A percentile compares a stretch with the other conserved stretches of the same genome.
Conservation (phyloP, 2,797 vertebrate genomes). For the Myioborus miniatus region DNA sequence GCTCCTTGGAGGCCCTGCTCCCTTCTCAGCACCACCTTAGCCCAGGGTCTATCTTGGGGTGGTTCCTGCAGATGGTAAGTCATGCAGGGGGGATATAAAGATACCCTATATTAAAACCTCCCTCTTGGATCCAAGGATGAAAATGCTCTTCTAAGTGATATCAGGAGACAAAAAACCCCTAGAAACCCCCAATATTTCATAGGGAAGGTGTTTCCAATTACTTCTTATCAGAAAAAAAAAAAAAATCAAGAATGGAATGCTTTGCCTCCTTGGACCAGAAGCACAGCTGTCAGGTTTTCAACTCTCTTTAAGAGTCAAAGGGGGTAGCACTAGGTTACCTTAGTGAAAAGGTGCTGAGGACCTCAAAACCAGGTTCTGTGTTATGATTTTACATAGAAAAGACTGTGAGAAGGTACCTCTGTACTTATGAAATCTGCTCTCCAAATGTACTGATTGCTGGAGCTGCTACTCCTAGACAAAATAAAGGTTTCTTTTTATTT, state of each 20-base stretch:
- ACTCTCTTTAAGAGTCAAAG: neutral
- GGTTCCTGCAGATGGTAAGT: neutral
- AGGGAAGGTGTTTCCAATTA: neutral
- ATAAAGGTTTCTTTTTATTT: neutral
- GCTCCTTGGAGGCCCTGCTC: neutral
- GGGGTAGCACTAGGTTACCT: neutral
- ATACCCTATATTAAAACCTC: neutral
- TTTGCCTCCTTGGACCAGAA: neutral
- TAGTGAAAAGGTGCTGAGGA: neutral
- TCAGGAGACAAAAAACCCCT: accelerated
- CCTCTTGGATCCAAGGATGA: neutral
- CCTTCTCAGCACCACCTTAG: neutral
- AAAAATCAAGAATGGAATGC: neutral
- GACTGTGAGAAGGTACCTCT: neutral
- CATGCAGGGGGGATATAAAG: neutral
- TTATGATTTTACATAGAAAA: neutral
- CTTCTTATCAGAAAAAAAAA: neutral
- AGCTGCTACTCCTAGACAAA: neutral
- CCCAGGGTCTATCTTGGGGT: neutral
- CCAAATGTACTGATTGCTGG: neutral
- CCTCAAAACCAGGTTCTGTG: neutral
- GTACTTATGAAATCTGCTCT: neutral
- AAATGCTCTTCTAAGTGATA: neutral
- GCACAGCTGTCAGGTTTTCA: neutral
- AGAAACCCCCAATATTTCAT: neutral